Base-by-base conservation (phyloP, 2,888 invertebrate species). In the Shargacucullia verbasci region DNA sequence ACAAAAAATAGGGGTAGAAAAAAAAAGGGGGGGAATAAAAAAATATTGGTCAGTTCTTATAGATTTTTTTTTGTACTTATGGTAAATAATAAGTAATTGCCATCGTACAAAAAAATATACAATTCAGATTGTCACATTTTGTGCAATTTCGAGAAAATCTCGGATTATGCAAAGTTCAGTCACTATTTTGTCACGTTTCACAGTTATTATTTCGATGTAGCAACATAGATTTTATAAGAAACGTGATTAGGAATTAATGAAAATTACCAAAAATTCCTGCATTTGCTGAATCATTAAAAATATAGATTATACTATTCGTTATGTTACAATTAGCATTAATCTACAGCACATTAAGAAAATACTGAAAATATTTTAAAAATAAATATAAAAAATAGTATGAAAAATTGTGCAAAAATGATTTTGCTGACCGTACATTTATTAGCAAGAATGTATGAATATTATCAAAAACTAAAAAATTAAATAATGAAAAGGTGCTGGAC, bases 401-500 rank as follows among this genome's bases (percentile, higher is more conserved):
- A 60, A 55, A 58, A 52, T 2, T 59, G 67, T 73, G 74, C 69
- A 40, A 25, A n/a, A 61, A 58, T 62, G 44, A 59, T 52, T 49
- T 56, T 44, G 33, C 48, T 61, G 57, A 61, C 56, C 59, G 46
- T 67, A 70, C 48, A 56, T 56, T 58, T 25, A 48, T 34, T 63
- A 57, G 59, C 57, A 45, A 57, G 54, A 64, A 63, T 53, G 20
- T 49, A 70, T 67, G 50, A 69, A 39, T 41, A 35, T 40, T 35
- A 65, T 25, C n/a, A 65, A 43, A 31, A 56, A 49, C 46, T 37
- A 59, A 63, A 67, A 57, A 48, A n/a, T 35, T 31, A 57, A 37
- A 63, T 48, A 71, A 20, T 73, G 68, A 69, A 58, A 57, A 56
- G 40, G 73, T 76, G 73, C 77, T 58, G 58, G 67, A 74, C 56